Conservation (phyloP, 2,113 vertebrate genomes). For the Scatophagus argus region DNA sequence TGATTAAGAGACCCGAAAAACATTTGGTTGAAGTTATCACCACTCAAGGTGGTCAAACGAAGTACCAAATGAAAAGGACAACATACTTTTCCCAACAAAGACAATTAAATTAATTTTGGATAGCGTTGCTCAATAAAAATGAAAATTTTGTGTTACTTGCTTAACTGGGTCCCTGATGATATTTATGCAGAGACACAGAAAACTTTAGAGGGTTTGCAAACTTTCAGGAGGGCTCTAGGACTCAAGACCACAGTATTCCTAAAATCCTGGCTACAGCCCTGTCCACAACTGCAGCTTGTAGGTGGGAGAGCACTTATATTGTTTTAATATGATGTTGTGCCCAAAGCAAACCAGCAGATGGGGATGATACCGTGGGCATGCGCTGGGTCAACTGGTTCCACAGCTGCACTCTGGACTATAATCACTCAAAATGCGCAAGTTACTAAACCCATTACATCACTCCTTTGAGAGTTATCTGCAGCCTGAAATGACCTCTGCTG, state of each 20-base stretch:
- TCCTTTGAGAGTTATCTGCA: constrained; percentile 62
- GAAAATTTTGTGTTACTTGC: too few relatives aligned
- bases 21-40: too few relatives aligned
- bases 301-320: neutral
- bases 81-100: too few relatives aligned
- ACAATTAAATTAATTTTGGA: too few relatives aligned
- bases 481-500: constrained; percentile 60
- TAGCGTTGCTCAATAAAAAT: too few relatives aligned
- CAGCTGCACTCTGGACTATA: constrained; percentile 42
- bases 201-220: too few relatives aligned
- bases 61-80: too few relatives aligned
- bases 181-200: too few relatives aligned
- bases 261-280: neutral
- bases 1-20: too few relatives aligned
- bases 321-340: constrained; percentile 24
- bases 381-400: constrained; percentile 16
- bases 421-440: constrained; percentile 60
- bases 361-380: constrained; percentile 34
- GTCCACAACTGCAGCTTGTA: neutral
- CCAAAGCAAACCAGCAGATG: constrained; percentile 58
- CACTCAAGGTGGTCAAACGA: too few relatives aligned
- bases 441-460: constrained; percentile 70
- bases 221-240: neutral
- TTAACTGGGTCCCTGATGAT: too few relatives aligned
- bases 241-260: neutral